Percentiles rank a stretch among this genome's conserved stretches.
Evolutionary conservation across 2,113 vertebrate genomes (phyloP).

Genomic region (Otocyon megalotis): DNA sequence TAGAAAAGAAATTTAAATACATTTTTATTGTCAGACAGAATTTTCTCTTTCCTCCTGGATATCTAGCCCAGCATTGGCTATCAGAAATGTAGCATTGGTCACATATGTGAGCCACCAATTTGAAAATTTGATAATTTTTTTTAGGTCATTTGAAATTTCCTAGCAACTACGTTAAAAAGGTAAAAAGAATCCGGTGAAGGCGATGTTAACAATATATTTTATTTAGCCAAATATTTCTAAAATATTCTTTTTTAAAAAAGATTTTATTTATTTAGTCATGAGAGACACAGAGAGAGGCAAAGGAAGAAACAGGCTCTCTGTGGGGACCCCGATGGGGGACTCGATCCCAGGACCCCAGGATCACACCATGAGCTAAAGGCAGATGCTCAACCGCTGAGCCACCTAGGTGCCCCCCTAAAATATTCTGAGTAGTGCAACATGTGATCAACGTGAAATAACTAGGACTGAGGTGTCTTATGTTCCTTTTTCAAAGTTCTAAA

Average conservation of each 20-base stretch:
- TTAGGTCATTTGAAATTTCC: not conserved
- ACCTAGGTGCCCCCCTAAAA: too few species aligned
- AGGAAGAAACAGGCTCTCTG: too few species aligned
- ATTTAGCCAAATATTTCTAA: not conserved
- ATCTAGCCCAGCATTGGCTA: not conserved
- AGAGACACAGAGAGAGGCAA: too few species aligned
- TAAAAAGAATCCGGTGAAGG: not conserved
- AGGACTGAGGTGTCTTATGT: not conserved
- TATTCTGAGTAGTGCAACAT: not conserved
- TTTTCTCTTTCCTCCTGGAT: conserved; percentile 64
- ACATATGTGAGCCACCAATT: not conserved
- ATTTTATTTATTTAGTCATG: too few species aligned
- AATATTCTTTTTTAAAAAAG: not conserved
- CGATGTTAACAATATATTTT: not conserved
- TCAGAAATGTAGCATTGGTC: not conserved
- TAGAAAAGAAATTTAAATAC: rapidly evolving
- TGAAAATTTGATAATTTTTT: too few species aligned
- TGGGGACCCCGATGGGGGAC: too few species aligned
- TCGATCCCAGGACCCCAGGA: too few species aligned
- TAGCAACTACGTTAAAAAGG: not conserved
- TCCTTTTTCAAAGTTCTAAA: not conserved
- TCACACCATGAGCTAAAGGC: too few species aligned
- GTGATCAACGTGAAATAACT: not conserved
- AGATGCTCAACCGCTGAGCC: too few species aligned
- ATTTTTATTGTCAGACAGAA: conserved; percentile 22